Conservation (phyloP, 2,888 invertebrate genomes). For the Sesamia inferens region DNA sequence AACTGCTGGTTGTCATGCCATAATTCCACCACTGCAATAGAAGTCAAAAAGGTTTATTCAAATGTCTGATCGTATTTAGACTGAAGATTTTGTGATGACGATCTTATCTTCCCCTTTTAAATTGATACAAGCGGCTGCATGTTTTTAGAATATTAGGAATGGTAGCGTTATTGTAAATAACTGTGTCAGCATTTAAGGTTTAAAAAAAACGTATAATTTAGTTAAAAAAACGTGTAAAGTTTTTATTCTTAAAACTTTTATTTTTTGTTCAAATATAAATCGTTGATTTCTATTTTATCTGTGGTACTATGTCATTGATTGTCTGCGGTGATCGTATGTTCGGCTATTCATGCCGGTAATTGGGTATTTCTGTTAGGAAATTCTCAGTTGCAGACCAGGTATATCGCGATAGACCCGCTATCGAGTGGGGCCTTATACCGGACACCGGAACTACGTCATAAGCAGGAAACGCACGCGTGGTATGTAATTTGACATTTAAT, state of each 20-base stretch:
- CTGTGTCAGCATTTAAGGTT: neutral
- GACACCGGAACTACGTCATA: constrained; percentile 25
- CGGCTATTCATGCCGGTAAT: constrained; percentile 49
- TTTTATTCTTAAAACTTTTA: neutral
- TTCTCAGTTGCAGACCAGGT: constrained; percentile 53
- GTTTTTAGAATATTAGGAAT: too few relatives aligned
- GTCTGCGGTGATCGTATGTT: constrained; percentile 12
- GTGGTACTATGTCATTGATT: constrained; percentile 37
- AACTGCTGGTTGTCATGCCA: too few relatives aligned
- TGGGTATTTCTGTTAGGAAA: constrained; percentile 50
- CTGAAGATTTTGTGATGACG: too few relatives aligned
- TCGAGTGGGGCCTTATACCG: constrained; percentile 41
- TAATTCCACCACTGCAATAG: too few relatives aligned
- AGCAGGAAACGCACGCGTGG: constrained; percentile 40
- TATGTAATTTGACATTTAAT: constrained; percentile 45
- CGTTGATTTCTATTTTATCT: constrained; percentile 12
- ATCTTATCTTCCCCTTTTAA: too few relatives aligned
- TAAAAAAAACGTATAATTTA: neutral
- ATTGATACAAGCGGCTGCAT: too few relatives aligned
- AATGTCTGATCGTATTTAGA: too few relatives aligned
- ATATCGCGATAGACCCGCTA: constrained; percentile 38
- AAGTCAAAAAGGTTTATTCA: too few relatives aligned
- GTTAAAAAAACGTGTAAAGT: neutral
- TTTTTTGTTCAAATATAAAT: neutral
- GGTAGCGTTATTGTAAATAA: too few relatives aligned